Conservation (phyloP, 2,888 invertebrate genomes). For the Arenicola marina region DNA sequence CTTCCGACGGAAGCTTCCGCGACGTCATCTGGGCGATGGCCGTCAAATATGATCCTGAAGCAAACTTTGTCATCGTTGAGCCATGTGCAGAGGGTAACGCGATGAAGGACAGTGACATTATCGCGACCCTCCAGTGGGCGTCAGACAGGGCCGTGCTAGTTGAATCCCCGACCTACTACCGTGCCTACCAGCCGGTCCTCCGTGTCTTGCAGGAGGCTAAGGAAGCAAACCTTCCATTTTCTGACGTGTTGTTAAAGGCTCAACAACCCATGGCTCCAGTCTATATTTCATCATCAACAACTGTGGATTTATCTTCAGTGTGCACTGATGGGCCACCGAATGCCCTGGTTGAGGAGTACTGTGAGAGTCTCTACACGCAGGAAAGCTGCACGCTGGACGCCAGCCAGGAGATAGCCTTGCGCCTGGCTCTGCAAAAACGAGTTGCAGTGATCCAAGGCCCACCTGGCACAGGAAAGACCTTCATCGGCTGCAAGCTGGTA, state of each 20-base stretch:
- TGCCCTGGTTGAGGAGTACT: neutral
- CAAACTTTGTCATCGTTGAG: slow-evolving; percentile 18
- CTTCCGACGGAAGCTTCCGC: slow-evolving; percentile 18
- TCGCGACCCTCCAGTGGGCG: slow-evolving; percentile 4
- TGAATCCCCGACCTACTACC: slow-evolving; percentile 77
- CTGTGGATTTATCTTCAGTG: too few species aligned
- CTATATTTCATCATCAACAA: too few species aligned
- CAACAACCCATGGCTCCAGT: too few species aligned
- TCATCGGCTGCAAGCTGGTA: slow-evolving; percentile 37
- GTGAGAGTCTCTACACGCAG: neutral
- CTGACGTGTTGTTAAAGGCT: slow-evolving; percentile 72
- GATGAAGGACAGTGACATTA: slow-evolving; percentile 3
- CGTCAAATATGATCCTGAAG: too few species aligned
- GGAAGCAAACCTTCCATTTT: slow-evolving; percentile 70
- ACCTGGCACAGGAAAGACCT: slow-evolving; percentile 43
- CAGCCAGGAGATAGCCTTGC: slow-evolving; percentile 41
- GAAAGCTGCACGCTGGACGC: slow-evolving; percentile 47
- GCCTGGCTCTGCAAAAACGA: slow-evolving; percentile 36
- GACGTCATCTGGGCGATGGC: slow-evolving; percentile 32
- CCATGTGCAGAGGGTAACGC: slow-evolving; percentile 18
- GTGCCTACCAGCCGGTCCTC: slow-evolving; percentile 75
- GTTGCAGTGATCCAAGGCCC: slow-evolving; percentile 45
- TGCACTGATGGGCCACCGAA: neutral
- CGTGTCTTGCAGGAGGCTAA: slow-evolving; percentile 69
- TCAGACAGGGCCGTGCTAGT: slow-evolving; percentile 65